These are phyloP conservation scores for Protodeltote pygarga DNA, from an alignment of 2,888 invertebrate species.

Conservation along the genomic window DNA sequence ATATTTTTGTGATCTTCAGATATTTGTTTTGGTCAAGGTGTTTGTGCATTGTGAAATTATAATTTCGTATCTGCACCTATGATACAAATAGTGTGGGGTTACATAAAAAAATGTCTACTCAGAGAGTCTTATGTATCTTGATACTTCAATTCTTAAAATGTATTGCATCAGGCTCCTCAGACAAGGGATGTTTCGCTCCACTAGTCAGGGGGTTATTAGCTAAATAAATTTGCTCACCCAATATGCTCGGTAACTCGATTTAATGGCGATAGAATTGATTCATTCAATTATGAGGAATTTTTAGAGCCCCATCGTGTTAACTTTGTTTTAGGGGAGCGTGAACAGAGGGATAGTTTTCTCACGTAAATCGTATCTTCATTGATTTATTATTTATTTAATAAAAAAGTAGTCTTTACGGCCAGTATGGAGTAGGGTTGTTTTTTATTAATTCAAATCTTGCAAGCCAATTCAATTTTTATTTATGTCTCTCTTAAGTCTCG, in stretches of 20 bases:
- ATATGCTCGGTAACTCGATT: constrained; percentile 87
- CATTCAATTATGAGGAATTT: constrained; percentile 87
- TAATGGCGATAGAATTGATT: constrained; percentile 87
- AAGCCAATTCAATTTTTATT: no score
- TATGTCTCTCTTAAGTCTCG: no score
- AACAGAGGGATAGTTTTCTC: constrained; percentile 77
- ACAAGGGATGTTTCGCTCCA: constrained; percentile 70
- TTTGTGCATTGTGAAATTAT: no score
- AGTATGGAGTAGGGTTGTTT: no score
- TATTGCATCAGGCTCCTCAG: constrained; percentile 35
- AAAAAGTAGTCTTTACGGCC: no score
- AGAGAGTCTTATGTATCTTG: no score
- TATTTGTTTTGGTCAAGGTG: no score
- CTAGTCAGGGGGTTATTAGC: constrained; percentile 78
- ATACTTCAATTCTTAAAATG: no score
- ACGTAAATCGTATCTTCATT: constrained; percentile 73
- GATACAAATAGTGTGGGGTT: no score
- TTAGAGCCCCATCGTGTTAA: constrained; percentile 83
- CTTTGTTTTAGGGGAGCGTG: constrained; percentile 80
- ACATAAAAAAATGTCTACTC: no score
- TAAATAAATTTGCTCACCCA: constrained; percentile 86
- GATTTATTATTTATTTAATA: constrained; percentile 63
- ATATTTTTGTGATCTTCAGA: no score
- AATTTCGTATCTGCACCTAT: no score
- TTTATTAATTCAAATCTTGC: neutral